Base-by-base conservation (phyloP, 2,113 vertebrate species). In the Carassius auratus region DNA sequence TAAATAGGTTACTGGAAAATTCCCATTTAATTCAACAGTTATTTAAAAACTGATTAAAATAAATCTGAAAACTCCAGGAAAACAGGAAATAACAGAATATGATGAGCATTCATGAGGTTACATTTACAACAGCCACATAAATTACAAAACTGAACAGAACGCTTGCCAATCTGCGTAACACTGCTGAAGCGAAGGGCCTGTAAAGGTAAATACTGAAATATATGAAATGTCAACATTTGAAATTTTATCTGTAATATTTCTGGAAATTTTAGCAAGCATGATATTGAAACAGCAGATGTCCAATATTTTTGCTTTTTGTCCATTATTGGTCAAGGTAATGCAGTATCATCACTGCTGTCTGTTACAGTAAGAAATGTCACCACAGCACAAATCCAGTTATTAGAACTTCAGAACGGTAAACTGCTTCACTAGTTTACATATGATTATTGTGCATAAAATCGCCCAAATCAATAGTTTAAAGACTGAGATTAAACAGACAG, bases 1-100 rank as follows among this genome's bases (percentile, higher is more conserved):
- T 94, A 94, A 95, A 94, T 92, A 94, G 85, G 88, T 91, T 89
- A 62, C 61, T 66, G 83, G 26, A 92, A 92, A 94, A 92, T 91
- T 87, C 92, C 82, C 89, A 83, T 59, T 86, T 74, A 90, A 77
- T 85, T 89, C 84, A 92, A 88, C 85, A 89, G 91, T 90, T 93
- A 93, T 88, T 85, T 78, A 77, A 88, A 82, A 86, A 86, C 69
- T 81, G 94, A 95, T 93, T 93, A 91, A 89, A 86, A 85, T 59
- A 55, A 83, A 68, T 71, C 55, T 89, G 73, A 92, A 92, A 89
- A 92, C 62, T 80, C 57, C 68, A 4, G 77, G 14, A 73, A 92
- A 89, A 48, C 76, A 75, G 33, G 26, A 90, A 66, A 87, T 21
- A 85, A 89, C 48, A 26, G 33, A 87, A 83, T 86, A 87, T 86